A percentile compares a stretch with the other conserved stretches of the same genome.
Conservation (phyloP, 1,140 invertebrate genomes). For the Nilaparvata lugens region DNA sequence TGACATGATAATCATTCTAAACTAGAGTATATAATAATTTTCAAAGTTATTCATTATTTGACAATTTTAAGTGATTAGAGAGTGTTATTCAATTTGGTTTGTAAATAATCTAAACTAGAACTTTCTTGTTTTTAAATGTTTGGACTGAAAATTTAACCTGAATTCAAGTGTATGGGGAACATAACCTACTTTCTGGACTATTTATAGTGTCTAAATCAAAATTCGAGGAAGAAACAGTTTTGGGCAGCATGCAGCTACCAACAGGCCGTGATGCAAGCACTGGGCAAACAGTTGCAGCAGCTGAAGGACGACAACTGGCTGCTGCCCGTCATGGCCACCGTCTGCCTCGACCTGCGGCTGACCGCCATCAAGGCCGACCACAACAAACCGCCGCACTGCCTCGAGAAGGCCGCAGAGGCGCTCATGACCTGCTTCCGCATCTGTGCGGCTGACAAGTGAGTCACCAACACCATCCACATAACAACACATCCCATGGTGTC, state of each 20-base stretch:
- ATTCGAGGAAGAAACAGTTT: too few relatives aligned
- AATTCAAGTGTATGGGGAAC: too few relatives aligned
- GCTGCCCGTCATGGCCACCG: constrained; percentile 78
- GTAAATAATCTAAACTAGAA: too few relatives aligned
- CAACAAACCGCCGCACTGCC: constrained; percentile 50
- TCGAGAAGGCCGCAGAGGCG: constrained; percentile 90
- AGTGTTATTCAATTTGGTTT: too few relatives aligned
- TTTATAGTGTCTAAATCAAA: too few relatives aligned
- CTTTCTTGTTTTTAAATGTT: too few relatives aligned
- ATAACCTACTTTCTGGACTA: too few relatives aligned
- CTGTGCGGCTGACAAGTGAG: constrained; percentile 86
- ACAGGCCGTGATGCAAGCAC: constrained; percentile 60
- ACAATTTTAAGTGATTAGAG: too few relatives aligned
- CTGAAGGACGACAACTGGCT: constrained; percentile 96
- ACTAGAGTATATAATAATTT: too few relatives aligned
- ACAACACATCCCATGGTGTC: not conserved
- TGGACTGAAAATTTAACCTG: too few relatives aligned
- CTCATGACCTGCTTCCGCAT: constrained; percentile 92
- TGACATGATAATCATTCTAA: too few relatives aligned
- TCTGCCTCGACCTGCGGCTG: constrained; percentile 79
- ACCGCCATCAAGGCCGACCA: constrained; percentile 73
- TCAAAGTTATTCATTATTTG: too few relatives aligned
- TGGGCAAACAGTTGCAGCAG: constrained; percentile 74
- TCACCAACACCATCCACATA: constrained; percentile 20
- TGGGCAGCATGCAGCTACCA: constrained; percentile 70